These are phyloP conservation scores for Polymixis lichenea DNA, from an alignment of 2,888 invertebrate genomes.

Conservation along the genomic window DNA sequence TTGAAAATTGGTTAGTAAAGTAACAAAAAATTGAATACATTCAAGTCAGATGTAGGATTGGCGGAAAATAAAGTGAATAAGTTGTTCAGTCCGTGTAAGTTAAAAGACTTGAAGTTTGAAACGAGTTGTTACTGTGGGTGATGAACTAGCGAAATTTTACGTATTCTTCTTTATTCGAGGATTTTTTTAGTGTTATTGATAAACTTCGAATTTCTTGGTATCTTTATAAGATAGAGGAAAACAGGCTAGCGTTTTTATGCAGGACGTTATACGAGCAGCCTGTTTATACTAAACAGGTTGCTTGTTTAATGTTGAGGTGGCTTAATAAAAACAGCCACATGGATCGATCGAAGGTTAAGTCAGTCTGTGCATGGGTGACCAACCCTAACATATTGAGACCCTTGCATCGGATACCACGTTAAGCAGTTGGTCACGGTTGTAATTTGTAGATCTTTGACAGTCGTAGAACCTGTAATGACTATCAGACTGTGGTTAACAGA, in stretches of 20 bases:
- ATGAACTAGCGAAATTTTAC: conserved; percentile 42
- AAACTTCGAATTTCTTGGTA: conserved; percentile 18
- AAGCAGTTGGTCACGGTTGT: too few species aligned
- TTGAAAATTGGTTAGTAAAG: conserved; percentile 15
- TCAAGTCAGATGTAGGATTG: conserved; percentile 11
- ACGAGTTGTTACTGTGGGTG: conserved; percentile 52
- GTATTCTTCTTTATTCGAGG: conserved; percentile 15
- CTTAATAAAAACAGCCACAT: too few species aligned
- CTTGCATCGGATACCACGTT: too few species aligned
- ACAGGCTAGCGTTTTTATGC: background rate
- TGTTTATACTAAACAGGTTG: background rate
- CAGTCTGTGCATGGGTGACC: too few species aligned
- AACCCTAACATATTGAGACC: too few species aligned
- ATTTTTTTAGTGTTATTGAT: conserved; percentile 30
- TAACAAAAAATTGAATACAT: conserved; percentile 53
- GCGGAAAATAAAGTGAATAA: conserved; percentile 61
- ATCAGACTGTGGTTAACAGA: too few species aligned
- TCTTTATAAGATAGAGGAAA: background rate
- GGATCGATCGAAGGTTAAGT: too few species aligned
- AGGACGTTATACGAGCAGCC: background rate
- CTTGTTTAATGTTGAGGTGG: too few species aligned
- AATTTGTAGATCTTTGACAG: too few species aligned
- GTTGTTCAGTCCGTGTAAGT: conserved; percentile 46
- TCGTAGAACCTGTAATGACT: too few species aligned
- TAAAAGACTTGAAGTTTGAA: conserved; percentile 48